A percentile compares a stretch with the other conserved stretches of the same genome.
phyloP scores from a whole-genome alignment of 2,888 invertebrate species.

The Trachelus iudaicus region DNA sequence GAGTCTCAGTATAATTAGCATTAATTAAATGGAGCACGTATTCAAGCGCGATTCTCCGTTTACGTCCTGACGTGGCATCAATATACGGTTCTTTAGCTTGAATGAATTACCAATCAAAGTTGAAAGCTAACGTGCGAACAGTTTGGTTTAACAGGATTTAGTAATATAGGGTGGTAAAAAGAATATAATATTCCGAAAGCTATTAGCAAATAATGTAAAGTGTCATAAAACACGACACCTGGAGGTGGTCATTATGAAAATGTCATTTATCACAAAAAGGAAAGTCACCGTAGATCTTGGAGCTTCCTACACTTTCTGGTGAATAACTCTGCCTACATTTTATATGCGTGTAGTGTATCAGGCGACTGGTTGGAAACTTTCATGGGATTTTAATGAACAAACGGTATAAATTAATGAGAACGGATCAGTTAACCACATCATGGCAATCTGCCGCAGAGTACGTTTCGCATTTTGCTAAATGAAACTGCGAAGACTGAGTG shows the following conservation, averaged over 20 bases:
- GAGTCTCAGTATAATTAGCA: conserved; percentile 6
- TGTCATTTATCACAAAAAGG: not conserved
- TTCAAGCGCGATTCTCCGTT: not conserved
- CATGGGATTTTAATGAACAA: too few species aligned
- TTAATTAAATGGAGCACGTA: conserved; percentile 17
- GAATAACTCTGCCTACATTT: not conserved
- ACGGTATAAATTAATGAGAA: too few species aligned
- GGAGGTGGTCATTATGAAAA: not conserved
- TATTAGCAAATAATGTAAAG: not conserved
- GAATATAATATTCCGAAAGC: not conserved
- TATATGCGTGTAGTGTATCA: not conserved
- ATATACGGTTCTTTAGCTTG: not conserved
- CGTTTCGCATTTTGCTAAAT: not conserved
- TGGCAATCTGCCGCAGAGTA: not conserved
- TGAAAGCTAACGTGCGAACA: not conserved
- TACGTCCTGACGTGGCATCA: not conserved
- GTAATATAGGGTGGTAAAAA: not conserved
- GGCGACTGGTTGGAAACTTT: not conserved
- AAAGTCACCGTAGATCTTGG: not conserved
- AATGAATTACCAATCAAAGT: not conserved
- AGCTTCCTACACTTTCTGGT: not conserved
- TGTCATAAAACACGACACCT: not conserved
- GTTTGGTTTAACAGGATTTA: not conserved
- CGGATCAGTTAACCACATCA: not conserved
- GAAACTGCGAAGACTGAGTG: not conserved